Evolutionary conservation across 2,797 vertebrate genomes (phyloP), one percentile per base, ranked within the genome.

Genomic region (Megaceryle alcyon): DNA sequence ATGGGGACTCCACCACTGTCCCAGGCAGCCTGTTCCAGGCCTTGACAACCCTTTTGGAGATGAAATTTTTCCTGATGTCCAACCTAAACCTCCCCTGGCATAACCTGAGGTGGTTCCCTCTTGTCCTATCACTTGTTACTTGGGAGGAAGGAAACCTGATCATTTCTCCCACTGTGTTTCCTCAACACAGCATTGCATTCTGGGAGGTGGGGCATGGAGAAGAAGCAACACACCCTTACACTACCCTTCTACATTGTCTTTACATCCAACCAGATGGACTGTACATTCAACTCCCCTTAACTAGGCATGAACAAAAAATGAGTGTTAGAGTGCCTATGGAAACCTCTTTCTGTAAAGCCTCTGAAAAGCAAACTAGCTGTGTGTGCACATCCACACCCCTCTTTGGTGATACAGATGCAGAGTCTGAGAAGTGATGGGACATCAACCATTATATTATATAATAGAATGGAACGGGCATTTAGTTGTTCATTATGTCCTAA

Each of bases 181-280:
- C 33, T 49, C 31, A 77, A 57, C 9, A 16, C 25, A 10, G 21
- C 2, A 15, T 0, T 65, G n/a, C 25, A 21, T 4, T 57, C 5
- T 10, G 5, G 1, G 6, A 7, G 16, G 11, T 12, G 20, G 7
- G 2, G 7, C 28, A 9, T 15, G 12, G 3, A 70, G 14, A 2
- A 10, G 35, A 63, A 82, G 33, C 6, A 90, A 59, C 14, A 44
- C 12, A 43, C 7, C 20, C n/a, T 33, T 49, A 64, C 13, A 9
- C 12, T 56, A 59, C 48, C 64, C 28, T 26, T 77, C 53, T 23
- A 44, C 18, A 13, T 5, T 9, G 29, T 23, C 41, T 60, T 28
- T 12, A 65, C 28, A 26, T 15, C 43, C 46, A 37, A 33, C 19
- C 48, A 81, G 26, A 46, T 0, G 7, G 37, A 33, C 15, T 20